Base-by-base conservation (phyloP, 1,140 invertebrate species). In the Brachionus sp. region DNA sequence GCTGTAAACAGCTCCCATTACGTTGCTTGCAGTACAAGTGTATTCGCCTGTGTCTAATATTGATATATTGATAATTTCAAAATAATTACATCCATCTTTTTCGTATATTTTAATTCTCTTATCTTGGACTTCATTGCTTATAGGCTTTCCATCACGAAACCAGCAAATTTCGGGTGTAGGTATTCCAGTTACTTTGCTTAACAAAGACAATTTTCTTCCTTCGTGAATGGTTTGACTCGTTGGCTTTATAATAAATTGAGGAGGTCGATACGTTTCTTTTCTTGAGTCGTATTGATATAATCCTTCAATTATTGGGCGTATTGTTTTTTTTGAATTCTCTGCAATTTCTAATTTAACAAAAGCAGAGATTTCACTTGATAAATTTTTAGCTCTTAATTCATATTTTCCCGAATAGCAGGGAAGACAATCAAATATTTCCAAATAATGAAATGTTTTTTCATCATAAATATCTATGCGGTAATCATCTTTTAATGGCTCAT, bases 11-110 rank as follows among this genome's bases (percentile, higher is more conserved):
- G 77, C 84, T 3, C 87, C 86, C 66, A 84, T 77, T 5, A 83
- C 84, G 84, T 88, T 88, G 37, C 73, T 85, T 75, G 86, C 87
- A 3, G 84, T 85, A 73, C 87, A 86, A 9, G 85, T 84, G 84
- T 87, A 88, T 25, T 87, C 85, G 6, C 87, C 87, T 35, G 85
- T 84, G 84, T 87, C 86, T 5, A 83, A 44, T 3, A 83, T 13
- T 7, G 84, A 78, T 9, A 83, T 62, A 13, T 84, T 83, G 5
- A 82, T 64, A 64, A 87, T 82, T 75, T 85, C 84, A 83, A 87
- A 83, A 75, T 83, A 86, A 80, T 86, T 84, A 12, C 78, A 44
- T n/a, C 84, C 86, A n/a, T 84, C 78, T 23, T 84, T 84, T 53
- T 84, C 85, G 5, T 86, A 84, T 16, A 83, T n/a, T 53, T 84